A percentile compares a stretch with the other conserved stretches of the same genome.
These are phyloP conservation scores for Drosophila rubida DNA, from an alignment of 2,888 invertebrate species.

Conservation along the genomic window DNA sequence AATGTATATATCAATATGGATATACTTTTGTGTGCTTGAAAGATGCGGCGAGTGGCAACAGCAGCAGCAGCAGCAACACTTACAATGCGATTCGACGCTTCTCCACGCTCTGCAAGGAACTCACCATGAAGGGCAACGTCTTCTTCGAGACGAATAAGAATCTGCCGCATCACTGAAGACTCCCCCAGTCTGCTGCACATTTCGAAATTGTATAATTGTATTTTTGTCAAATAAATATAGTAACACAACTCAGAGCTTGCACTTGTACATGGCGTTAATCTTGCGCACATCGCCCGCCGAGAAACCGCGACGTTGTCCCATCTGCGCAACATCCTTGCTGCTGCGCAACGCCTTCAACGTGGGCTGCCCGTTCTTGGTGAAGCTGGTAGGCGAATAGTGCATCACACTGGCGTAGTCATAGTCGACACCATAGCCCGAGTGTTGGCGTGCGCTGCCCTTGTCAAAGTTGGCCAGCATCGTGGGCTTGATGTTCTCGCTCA, in stretches of 20 bases:
- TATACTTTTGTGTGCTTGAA: constrained; percentile 29
- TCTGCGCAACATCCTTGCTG: constrained; percentile 56
- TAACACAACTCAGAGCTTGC: constrained; percentile 40
- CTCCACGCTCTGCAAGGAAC: constrained; percentile 84
- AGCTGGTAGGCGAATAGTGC: constrained; percentile 92
- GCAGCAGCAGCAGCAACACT: constrained; percentile 56
- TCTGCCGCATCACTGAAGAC: constrained; percentile 74
- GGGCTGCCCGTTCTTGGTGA: constrained; percentile 89
- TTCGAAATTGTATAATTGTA: constrained; percentile 38
- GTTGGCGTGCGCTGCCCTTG: constrained; percentile 86
- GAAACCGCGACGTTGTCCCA: constrained; percentile 82
- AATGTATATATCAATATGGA: constrained; percentile 18
- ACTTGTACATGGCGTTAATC: constrained; percentile 83
- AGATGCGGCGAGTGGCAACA: constrained; percentile 45
- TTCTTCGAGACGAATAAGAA: constrained; percentile 84
- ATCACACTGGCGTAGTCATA: constrained; percentile 93
- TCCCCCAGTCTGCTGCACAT: constrained; percentile 7
- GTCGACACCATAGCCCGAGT: constrained; percentile 88
- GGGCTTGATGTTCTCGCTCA: constrained; percentile 88
- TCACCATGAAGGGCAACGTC: constrained; percentile 82
- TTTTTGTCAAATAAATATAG: constrained; percentile 44
- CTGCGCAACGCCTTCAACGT: constrained; percentile 88
- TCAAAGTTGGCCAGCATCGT: constrained; percentile 89
- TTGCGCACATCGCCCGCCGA: constrained; percentile 78
- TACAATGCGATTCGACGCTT: constrained; percentile 83